Evolutionary conservation across 2,888 invertebrate species (phyloP).

Genomic region (Odontomyia ornata): DNA sequence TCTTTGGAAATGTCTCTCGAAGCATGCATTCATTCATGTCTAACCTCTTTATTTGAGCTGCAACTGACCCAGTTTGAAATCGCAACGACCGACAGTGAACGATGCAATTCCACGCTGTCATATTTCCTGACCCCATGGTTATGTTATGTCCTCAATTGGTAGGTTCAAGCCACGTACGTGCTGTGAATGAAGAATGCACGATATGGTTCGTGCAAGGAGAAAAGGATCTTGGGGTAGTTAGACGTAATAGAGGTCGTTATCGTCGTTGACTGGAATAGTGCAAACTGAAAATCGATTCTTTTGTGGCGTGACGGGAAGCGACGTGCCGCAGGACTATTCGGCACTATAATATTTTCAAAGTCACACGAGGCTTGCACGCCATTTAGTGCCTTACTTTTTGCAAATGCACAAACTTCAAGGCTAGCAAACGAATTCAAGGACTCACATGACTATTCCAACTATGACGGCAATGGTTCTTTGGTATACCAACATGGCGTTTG

Average conservation of each 20-base stretch:
- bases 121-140: slow-evolving; percentile 1
- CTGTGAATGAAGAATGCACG: neutral
- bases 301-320: neutral
- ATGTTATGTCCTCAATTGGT: neutral
- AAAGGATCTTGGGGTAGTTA: neutral
- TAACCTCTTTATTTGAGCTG: neutral
- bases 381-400: neutral
- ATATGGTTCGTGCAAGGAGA: neutral
- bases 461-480: too few relatives aligned
- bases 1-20: neutral
- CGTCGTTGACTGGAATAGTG: neutral
- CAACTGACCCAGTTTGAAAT: slow-evolving; percentile 17
- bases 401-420: neutral
- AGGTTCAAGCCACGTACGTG: slow-evolving; percentile 15
- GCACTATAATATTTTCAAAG: slow-evolving; percentile 27
- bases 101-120: neutral
- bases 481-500: neutral
- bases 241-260: slow-evolving; percentile 3
- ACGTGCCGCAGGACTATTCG: neutral
- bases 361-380: slow-evolving; percentile 5
- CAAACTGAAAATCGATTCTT: slow-evolving; percentile 23
- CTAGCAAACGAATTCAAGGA: slow-evolving; percentile 20
- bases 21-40: neutral
- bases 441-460: neutral
- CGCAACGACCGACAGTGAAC: slow-evolving; percentile 21